Conservation (phyloP, 2,797 vertebrate genomes). For the Coendou prehensilis region DNA sequence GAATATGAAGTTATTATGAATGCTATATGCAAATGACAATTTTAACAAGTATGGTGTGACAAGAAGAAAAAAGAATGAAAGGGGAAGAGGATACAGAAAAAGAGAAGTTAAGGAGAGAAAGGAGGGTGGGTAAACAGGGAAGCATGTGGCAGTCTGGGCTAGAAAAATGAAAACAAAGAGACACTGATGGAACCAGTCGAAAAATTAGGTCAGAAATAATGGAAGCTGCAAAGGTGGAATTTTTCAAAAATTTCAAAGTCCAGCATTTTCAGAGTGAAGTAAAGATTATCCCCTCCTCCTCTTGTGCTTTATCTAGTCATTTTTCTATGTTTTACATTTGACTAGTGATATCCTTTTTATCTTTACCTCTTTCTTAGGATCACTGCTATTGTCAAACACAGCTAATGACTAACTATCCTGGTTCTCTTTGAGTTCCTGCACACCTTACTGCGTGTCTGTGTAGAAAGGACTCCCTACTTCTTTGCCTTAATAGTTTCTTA, state of each 20-base stretch:
- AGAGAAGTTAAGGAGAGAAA: conserved; percentile 40
- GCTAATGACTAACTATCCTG: neutral
- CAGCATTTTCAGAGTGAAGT: conserved; percentile 38
- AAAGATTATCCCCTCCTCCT: neutral
- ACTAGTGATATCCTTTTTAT: neutral
- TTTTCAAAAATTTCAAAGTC: conserved; percentile 11
- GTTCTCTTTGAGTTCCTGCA: conserved; percentile 47
- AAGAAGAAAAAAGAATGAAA: conserved; percentile 73
- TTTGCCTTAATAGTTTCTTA: conserved; percentile 1
- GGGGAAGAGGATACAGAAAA: conserved; percentile 47
- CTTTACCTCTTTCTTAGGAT: neutral
- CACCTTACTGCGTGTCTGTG: neutral
- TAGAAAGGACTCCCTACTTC: conserved; percentile 3
- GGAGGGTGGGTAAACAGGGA: conserved; percentile 21
- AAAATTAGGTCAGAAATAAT: conserved; percentile 41
- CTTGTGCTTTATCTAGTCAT: conserved; percentile 6
- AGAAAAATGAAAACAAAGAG: conserved; percentile 51
- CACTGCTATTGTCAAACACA: neutral
- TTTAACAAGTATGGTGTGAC: conserved; percentile 82
- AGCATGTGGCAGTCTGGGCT: conserved; percentile 38
- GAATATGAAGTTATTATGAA: conserved; percentile 80
- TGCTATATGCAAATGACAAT: conserved; percentile 81
- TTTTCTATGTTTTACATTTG: conserved; percentile 49
- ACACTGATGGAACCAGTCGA: neutral
- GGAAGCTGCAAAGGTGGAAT: neutral